These are phyloP conservation scores for Cataglyphis rosenhaueri DNA, from an alignment of 2,888 invertebrate genomes.

Conservation along the genomic window DNA sequence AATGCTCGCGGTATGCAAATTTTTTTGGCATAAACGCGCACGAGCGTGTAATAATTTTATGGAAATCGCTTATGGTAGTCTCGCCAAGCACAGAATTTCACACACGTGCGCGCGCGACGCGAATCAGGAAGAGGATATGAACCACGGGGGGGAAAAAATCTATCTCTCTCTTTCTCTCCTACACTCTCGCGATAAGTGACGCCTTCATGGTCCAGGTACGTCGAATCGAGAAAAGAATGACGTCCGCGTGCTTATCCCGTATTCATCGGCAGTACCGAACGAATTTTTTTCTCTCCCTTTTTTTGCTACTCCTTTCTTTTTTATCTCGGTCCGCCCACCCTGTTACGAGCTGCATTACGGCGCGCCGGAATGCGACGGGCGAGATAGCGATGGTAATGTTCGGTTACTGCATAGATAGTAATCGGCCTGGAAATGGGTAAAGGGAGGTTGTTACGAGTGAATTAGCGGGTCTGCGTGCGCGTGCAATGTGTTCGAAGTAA, in stretches of 20 bases:
- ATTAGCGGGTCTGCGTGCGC: slow-evolving; percentile 30
- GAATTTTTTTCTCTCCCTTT: not conserved
- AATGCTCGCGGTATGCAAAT: slow-evolving; percentile 73
- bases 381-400: slow-evolving; percentile 42
- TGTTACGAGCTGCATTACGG: slow-evolving; percentile 31
- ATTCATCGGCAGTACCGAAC: slow-evolving; percentile 37
- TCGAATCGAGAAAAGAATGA: slow-evolving; percentile 24
- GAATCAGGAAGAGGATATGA: slow-evolving; percentile 12
- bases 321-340: not conserved
- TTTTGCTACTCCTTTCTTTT: not conserved
- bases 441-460: slow-evolving; percentile 43
- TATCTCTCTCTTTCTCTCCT: not conserved
- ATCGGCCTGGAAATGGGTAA: slow-evolving; percentile 28
- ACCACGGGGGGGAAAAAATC: slow-evolving; percentile 10
- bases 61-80: slow-evolving; percentile 65
- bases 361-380: slow-evolving; percentile 33
- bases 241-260: slow-evolving; percentile 37
- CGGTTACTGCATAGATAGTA: slow-evolving; percentile 33
- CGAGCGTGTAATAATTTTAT: slow-evolving; percentile 74
- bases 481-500: slow-evolving; percentile 37
- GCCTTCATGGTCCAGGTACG: not conserved
- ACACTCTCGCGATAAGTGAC: slow-evolving; percentile 18
- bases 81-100: slow-evolving; percentile 63
- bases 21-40: slow-evolving; percentile 59
- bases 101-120: slow-evolving; percentile 40